Base-by-base conservation (phyloP, 2,113 vertebrate species). In the Prunella himalayana region DNA sequence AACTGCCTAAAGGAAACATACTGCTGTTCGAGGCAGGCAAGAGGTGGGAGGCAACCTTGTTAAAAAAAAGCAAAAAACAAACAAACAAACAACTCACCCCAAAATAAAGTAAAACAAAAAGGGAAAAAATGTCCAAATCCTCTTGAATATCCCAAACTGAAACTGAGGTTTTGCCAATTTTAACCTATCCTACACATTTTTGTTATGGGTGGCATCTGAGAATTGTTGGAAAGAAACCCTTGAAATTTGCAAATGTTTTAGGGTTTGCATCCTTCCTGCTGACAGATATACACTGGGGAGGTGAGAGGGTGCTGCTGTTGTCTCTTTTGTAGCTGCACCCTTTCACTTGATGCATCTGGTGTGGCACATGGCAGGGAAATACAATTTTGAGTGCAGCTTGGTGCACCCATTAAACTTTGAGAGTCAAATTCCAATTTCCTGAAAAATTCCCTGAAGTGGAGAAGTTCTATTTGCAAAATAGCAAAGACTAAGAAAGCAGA, bases 1-100 rank as follows among this genome's bases (percentile, higher is more conserved):
- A 87, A 88, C 13, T 82, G 94, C 92, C 90, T 94, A 90, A 96
- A 97, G 92, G 92, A 95, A 94, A 92, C 85, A 94, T 51, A 57
- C 77, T 89, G 73, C 73, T 96, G 60, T 45, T 95, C 6, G 15
- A 94, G 93, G 42, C 70, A 87, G 60, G 77, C 10, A 5, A 89
- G 81, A 82, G 64, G 76, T 86, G 72, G 89, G 59, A 95, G 75
- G 57, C 23, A 86, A 94, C 41, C 71, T 63, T 53, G 50, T 47
- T 71, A 10, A 60, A 76, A 78, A 85, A 75, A 60, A 33, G 35
- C 16, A 8, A 60, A 66, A 81, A 88, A 2, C 19, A 88, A 88
- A 37, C 33, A 65, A 66, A 37, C 15, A 25, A 56, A 20, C 7
- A 35, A 23, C 24, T 15, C 24, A 9, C 1, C 7, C 6, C 37